Evolutionary conservation across 2,797 vertebrate species (phyloP).

Genomic region (Synanceia verrucosa): DNA sequence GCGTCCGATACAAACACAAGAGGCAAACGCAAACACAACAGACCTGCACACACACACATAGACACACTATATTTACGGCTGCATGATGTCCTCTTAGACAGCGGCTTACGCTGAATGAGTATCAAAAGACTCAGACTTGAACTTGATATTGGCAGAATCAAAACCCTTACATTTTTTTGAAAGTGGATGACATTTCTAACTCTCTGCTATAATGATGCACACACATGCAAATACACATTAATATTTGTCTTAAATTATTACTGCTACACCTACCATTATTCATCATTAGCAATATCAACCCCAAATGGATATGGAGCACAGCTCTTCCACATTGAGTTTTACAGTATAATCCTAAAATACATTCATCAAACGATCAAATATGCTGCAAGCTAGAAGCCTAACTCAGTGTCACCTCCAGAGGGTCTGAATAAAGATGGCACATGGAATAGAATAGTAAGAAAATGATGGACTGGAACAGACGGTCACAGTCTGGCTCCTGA

Average conservation of each 20-base stretch:
- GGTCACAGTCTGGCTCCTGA: slow-evolving; percentile 63
- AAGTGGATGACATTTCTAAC: not conserved
- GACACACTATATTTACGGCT: slow-evolving; percentile 12
- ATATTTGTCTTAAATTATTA: not conserved
- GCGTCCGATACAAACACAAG: not conserved
- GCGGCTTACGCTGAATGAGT: not conserved
- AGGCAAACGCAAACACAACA: slow-evolving; percentile 10
- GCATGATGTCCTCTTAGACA: slow-evolving; percentile 10
- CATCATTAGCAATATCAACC: not conserved
- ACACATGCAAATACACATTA: not conserved
- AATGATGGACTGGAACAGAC: slow-evolving; percentile 64
- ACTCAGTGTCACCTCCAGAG: slow-evolving; percentile 31
- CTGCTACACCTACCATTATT: not conserved
- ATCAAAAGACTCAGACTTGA: not conserved
- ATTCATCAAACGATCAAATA: slow-evolving; percentile 26
- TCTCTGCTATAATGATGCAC: not conserved
- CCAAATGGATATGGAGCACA: not conserved
- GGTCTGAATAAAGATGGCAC: slow-evolving; percentile 46
- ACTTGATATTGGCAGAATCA: not conserved
- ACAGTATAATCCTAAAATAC: slow-evolving; percentile 8
- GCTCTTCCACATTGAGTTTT: slow-evolving; percentile 1
- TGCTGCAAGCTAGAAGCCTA: slow-evolving; percentile 15
- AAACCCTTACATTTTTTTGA: not conserved
- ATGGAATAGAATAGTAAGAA: slow-evolving; percentile 27
- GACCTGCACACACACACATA: slow-evolving; percentile 16